Percentiles rank a stretch among this genome's conserved stretches.
These are phyloP conservation scores for Antheraea pernyi DNA, from an alignment of 1,140 invertebrate species.

Conservation along the genomic window DNA sequence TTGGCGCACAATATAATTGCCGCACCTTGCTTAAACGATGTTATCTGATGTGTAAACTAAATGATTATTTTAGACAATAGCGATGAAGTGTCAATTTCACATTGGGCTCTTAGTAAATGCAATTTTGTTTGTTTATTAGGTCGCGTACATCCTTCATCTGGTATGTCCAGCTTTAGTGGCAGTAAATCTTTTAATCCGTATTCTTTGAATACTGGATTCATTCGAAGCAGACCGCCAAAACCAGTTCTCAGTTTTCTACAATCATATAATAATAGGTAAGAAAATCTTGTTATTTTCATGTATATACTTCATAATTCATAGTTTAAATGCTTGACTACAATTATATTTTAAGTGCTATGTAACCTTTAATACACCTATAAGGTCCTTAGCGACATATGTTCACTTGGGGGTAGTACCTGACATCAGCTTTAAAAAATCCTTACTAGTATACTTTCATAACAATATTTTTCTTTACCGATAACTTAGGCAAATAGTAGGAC, in stretches of 20 bases:
- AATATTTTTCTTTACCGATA: no score
- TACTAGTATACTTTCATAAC: no score
- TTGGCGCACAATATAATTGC: not conserved
- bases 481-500: no score
- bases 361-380: no score
- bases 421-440: no score
- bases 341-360: no score
- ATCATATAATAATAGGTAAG: not conserved
- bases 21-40: not conserved
- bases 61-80: conserved; percentile 3
- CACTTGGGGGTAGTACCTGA: no score
- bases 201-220: conserved; percentile 93
- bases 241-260: conserved; percentile 87
- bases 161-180: conserved; percentile 93
- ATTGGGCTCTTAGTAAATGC: not conserved
- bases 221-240: conserved; percentile 88
- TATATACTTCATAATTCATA: not conserved
- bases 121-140: conserved; percentile 81
- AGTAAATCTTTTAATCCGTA: conserved; percentile 93
- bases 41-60: conserved; percentile 3
- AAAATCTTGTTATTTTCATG: not conserved
- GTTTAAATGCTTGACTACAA: no score
- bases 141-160: conserved; percentile 95
- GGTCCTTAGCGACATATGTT: no score
- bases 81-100: not conserved